Conservation (phyloP, 1,140 invertebrate genomes). For the Thalassaphorura encarpata region DNA sequence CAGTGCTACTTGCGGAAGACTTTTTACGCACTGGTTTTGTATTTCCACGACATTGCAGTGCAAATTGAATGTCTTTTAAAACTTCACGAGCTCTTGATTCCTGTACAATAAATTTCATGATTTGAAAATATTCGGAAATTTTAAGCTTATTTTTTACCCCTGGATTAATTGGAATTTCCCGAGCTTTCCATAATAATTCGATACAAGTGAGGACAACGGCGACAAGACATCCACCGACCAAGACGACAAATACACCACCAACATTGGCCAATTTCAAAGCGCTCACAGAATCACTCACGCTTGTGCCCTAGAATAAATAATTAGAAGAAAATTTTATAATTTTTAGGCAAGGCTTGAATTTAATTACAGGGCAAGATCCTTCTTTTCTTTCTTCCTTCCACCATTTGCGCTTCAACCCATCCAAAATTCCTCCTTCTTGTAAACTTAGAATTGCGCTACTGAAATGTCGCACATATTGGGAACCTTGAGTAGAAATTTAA, state of each 20-base stretch:
- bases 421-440: slow-evolving; percentile 84
- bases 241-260: slow-evolving; percentile 80
- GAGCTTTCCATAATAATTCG: slow-evolving; percentile 73
- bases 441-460: slow-evolving; percentile 80
- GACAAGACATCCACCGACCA: slow-evolving; percentile 55
- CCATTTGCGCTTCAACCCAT: slow-evolving; percentile 88
- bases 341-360: neutral
- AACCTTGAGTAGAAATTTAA: slow-evolving; percentile 47
- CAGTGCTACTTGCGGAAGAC: neutral
- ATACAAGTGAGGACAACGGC: slow-evolving; percentile 55
- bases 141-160: slow-evolving; percentile 48
- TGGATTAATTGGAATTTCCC: slow-evolving; percentile 62
- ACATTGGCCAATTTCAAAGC: slow-evolving; percentile 62
- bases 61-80: slow-evolving; percentile 53
- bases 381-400: slow-evolving; percentile 86
- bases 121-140: neutral
- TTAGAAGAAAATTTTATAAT: neutral
- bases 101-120: slow-evolving; percentile 13
- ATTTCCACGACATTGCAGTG: slow-evolving; percentile 51
- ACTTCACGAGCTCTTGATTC: slow-evolving; percentile 20
- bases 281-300: slow-evolving; percentile 32
- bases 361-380: slow-evolving; percentile 62
- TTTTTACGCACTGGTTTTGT: slow-evolving; percentile 38
- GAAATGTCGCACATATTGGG: slow-evolving; percentile 73
- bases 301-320: slow-evolving; percentile 10